Base-by-base conservation (phyloP, 2,888 invertebrate genomes). In the Monopis laevigella region DNA sequence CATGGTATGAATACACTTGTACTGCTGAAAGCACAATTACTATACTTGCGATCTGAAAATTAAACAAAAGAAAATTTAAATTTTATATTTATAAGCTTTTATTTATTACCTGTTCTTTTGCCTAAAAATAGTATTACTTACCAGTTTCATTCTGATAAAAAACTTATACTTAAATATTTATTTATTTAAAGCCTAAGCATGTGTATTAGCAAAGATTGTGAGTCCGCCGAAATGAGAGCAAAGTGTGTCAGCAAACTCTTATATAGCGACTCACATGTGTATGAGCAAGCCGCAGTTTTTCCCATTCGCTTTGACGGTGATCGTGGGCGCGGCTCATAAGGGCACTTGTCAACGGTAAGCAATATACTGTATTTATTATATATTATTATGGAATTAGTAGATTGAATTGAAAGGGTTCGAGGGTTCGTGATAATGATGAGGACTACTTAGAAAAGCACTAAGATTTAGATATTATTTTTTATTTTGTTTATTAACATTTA, bases 191-290 rank as follows among this genome's bases (percentile, higher is more conserved):
- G 29, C n/a, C n/a, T 40, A 18, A 14, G 29, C 17, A 29, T 40
- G 40, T 29, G 77, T 73, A 67, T 73, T 66, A 66, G 68, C 69
- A 67, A 72, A 78, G 73, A 56, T 68, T 65, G 58, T 64, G 65
- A 71, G 70, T 63, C 62, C 65, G 69, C 70, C 62, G 71, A 80
- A 80, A 80, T 80, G 78, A 80, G 78, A 78, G 78, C 77, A 78
- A 71, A 39, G 53, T 69, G 59, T 57, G 67, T 57, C 61, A 55
- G 74, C 68, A 59, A 74, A 70, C 59, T 61, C 75, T 80, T 80
- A 77, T 80, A 80, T 80, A 78, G 68, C 62, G 59, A 69, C 64
- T 70, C 78, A 78, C 75, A 70, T 78, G 77, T 78, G 80, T 78
- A 77, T 74, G 78, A 78, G 68, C 78, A 65, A 72, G 78, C 74